These are phyloP conservation scores for Wasmannia auropunctata DNA, from an alignment of 1,140 invertebrate genomes.

Conservation along the genomic window DNA sequence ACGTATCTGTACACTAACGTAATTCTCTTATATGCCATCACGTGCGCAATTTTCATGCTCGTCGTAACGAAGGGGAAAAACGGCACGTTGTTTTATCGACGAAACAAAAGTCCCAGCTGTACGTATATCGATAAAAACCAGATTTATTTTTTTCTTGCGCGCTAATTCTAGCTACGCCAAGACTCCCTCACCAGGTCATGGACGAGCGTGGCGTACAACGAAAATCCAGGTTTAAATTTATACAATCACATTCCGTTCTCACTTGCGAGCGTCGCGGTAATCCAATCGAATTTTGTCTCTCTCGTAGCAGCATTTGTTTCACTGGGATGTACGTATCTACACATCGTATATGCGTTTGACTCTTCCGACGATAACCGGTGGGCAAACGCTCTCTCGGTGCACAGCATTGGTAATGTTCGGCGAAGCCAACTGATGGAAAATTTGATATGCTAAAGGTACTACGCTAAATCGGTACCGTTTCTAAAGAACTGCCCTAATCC, in stretches of 20 bases:
- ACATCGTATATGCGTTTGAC: background rate
- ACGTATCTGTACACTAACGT: constrained; percentile 1
- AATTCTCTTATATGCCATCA: constrained; percentile 26
- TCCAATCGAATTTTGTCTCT: background rate
- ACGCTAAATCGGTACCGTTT: background rate
- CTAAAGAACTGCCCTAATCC: constrained; percentile 42
- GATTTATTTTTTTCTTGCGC: background rate
- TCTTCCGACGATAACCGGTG: background rate
- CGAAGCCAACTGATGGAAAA: constrained; percentile 39
- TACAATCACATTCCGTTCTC: background rate
- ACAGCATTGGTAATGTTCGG: background rate
- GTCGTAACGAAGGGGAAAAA: background rate
- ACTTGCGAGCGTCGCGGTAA: background rate
- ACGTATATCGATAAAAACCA: background rate
- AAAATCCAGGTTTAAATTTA: background rate
- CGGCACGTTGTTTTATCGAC: background rate
- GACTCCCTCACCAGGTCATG: background rate
- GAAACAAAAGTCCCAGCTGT: constrained; percentile 16
- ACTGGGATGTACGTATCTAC: background rate
- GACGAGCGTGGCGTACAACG: background rate
- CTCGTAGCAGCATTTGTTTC: background rate
- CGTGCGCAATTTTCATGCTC: constrained; percentile 10
- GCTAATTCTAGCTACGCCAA: background rate
- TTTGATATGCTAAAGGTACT: constrained; percentile 40
- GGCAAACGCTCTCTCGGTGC: background rate